These are phyloP conservation scores for Cottoperca gobio DNA, from an alignment of 2,797 vertebrate genomes.

Conservation along the genomic window DNA sequence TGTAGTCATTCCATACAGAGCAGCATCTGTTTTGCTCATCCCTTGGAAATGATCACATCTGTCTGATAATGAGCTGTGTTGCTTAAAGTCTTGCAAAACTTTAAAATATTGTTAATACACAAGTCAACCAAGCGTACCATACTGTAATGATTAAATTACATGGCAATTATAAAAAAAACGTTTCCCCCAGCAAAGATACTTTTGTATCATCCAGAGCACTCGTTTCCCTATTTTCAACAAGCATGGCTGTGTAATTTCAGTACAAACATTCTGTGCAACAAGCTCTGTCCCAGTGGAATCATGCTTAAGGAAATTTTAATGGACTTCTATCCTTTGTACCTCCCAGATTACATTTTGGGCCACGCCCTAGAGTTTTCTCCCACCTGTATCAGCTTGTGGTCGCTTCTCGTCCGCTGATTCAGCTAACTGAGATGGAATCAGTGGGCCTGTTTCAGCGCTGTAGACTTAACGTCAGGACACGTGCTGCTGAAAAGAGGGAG, in stretches of 20 bases:
- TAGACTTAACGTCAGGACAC: constrained; percentile 44
- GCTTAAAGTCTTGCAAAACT: neutral
- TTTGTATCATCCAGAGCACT: neutral
- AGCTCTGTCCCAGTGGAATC: neutral
- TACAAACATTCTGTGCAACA: neutral
- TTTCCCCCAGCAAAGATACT: neutral
- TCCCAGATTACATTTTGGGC: neutral
- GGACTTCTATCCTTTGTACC: neutral
- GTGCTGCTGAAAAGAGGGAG: constrained; percentile 46
- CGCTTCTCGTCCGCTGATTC: constrained; percentile 59
- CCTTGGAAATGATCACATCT: neutral
- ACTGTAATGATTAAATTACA: neutral
- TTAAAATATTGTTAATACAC: neutral
- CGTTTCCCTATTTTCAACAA: neutral
- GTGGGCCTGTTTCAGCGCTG: constrained; percentile 23
- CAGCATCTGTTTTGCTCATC: neutral
- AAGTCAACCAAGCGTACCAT: neutral
- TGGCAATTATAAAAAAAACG: neutral
- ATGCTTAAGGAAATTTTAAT: neutral
- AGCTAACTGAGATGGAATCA: constrained; percentile 42
- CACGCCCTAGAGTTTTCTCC: constrained; percentile 12
- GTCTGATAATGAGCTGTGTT: neutral
- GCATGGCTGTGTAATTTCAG: neutral
- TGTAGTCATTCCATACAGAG: neutral
- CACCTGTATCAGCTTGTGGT: constrained; percentile 62